A percentile compares a stretch with the other conserved stretches of the same genome.
phyloP scores from a whole-genome alignment of 2,888 invertebrate species.

The Conus canariensis region DNA sequence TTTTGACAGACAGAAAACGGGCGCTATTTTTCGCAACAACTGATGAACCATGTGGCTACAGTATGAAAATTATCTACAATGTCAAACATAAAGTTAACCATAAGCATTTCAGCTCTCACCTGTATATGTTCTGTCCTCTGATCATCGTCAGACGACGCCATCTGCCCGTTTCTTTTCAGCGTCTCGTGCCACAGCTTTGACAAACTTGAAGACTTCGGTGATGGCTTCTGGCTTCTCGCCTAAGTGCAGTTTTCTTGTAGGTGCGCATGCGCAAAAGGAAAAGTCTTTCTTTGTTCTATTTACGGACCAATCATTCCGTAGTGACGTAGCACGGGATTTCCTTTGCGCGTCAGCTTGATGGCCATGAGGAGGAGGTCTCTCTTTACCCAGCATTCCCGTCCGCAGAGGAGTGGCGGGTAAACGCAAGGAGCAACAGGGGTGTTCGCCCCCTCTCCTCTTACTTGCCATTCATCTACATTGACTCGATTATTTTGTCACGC shows the following conservation, averaged over 20 bases:
- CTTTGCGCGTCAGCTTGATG: neutral
- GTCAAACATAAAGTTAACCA: slow-evolving; percentile 43
- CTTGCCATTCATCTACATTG: no score
- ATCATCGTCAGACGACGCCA: slow-evolving; percentile 56
- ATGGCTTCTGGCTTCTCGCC: slow-evolving; percentile 62
- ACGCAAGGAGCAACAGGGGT: no score
- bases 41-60: slow-evolving; percentile 22
- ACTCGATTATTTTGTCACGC: no score
- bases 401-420: no score
- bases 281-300: neutral
- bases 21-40: slow-evolving; percentile 44
- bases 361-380: no score
- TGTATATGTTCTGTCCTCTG: slow-evolving; percentile 45
- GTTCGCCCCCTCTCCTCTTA: no score
- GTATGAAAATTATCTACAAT: neutral
- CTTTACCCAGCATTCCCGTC: no score
- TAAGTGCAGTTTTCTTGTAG: slow-evolving; percentile 63
- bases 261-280: slow-evolving; percentile 65
- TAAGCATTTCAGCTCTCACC: slow-evolving; percentile 50
- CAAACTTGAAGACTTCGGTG: slow-evolving; percentile 41
- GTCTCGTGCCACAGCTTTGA: slow-evolving; percentile 33
- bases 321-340: neutral
- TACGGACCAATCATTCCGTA: neutral
- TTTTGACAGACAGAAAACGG: slow-evolving; percentile 69
- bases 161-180: slow-evolving; percentile 51